These are phyloP conservation scores for Dermatemys mawii DNA, from an alignment of 2,113 vertebrate species.

Conservation along the genomic window DNA sequence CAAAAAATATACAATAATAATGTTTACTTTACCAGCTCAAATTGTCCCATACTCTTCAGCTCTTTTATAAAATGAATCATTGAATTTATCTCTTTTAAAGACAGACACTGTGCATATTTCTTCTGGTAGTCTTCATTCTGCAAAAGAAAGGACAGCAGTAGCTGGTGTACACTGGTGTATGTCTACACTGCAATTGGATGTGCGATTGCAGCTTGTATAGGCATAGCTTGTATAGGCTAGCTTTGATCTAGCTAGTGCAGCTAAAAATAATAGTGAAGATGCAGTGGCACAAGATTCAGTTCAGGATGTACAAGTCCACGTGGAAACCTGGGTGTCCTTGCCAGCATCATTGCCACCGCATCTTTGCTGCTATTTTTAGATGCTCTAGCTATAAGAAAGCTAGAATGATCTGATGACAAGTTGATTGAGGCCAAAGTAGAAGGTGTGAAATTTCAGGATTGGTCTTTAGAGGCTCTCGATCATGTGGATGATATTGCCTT, in stretches of 20 bases:
- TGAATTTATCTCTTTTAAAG: slow-evolving; percentile 81
- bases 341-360: not conserved
- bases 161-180: not conserved
- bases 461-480: not conserved
- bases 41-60: slow-evolving; percentile 83
- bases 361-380: not conserved
- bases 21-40: slow-evolving; percentile 86
- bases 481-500: not conserved
- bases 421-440: not conserved
- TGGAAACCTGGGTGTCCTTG: not conserved
- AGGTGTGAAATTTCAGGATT: not conserved
- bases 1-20: not conserved
- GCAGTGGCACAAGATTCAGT: not conserved
- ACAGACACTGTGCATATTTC: slow-evolving; percentile 76
- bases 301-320: not conserved
- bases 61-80: slow-evolving; percentile 85
- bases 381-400: not conserved
- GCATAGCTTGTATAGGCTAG: not conserved
- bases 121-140: slow-evolving; percentile 80
- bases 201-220: not conserved
- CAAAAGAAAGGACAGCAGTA: slow-evolving; percentile 14
- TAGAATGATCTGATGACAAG: not conserved
- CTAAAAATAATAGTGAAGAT: not conserved
- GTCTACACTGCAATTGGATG: not conserved
- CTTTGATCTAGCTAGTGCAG: not conserved